A percentile compares a stretch with the other conserved stretches of the same genome.
phyloP scores from a whole-genome alignment of 2,797 vertebrate species.

The Aselliscus stoliczkanus region DNA sequence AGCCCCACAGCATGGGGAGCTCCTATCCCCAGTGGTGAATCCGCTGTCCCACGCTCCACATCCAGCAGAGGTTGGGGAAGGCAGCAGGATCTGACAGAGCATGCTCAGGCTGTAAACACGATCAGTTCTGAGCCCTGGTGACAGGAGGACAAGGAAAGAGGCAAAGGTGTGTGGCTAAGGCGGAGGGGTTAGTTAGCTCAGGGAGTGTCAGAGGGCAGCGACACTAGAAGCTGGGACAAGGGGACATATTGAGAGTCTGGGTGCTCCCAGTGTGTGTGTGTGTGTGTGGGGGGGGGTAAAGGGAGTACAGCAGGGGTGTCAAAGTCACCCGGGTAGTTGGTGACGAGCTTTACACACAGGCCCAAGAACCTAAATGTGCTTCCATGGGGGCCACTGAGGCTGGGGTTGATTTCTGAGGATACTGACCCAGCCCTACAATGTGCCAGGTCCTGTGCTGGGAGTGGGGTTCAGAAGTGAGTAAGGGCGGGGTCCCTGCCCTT shows the following conservation, averaged over 20 bases:
- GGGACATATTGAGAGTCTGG: accelerated
- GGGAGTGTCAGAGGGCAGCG: accelerated
- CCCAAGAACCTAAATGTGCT: not conserved
- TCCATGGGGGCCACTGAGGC: accelerated
- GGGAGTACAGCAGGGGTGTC: not conserved
- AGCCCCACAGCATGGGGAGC: accelerated
- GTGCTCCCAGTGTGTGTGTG: too few relatives aligned
- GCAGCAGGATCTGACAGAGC: accelerated
- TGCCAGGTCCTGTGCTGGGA: not conserved
- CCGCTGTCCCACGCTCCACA: not conserved
- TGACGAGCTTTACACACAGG: not conserved
- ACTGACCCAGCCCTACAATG: accelerated
- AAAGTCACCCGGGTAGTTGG: not conserved
- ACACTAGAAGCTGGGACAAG: not conserved
- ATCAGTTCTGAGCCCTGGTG: not conserved
- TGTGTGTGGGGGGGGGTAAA: accelerated
- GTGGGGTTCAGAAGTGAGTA: not conserved
- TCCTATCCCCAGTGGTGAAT: not conserved
- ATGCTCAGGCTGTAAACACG: not conserved
- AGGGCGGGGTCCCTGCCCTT: not conserved
- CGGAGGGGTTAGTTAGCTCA: not conserved
- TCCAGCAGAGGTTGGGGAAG: not conserved
- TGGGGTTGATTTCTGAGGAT: not conserved
- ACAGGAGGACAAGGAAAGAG: not conserved
- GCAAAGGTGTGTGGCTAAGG: not conserved